A percentile compares a stretch with the other conserved stretches of the same genome.
phyloP scores from a whole-genome alignment of 2,888 invertebrate species.

The Leptopilina drosophilae region DNA sequence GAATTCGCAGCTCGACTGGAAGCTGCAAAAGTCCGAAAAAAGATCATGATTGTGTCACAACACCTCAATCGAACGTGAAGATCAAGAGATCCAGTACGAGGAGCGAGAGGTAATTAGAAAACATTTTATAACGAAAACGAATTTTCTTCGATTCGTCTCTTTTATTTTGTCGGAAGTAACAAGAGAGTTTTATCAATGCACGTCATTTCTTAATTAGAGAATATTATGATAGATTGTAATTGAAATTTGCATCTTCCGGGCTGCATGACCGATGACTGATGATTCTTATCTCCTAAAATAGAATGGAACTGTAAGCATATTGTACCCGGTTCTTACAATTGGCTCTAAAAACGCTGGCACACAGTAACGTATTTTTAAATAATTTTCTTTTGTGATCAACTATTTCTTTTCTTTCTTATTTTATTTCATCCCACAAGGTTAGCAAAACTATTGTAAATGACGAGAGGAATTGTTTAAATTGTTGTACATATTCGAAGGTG shows the following conservation, averaged over 20 bases:
- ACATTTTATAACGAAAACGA: background rate
- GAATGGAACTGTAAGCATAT: background rate
- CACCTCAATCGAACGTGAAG: slow-evolving; percentile 26
- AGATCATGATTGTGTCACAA: slow-evolving; percentile 41
- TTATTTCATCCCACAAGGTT: background rate
- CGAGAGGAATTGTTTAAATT: background rate
- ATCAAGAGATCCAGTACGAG: slow-evolving; percentile 23
- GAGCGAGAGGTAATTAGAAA: slow-evolving; percentile 33
- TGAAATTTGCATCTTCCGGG: slow-evolving; percentile 4
- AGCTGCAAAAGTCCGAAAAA: slow-evolving; percentile 36
- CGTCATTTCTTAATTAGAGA: slow-evolving; percentile 2
- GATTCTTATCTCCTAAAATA: slow-evolving; percentile 13
- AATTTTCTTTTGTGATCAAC: background rate
- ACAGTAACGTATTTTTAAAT: background rate
- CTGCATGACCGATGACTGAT: slow-evolving; percentile 11
- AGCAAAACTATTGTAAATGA: background rate
- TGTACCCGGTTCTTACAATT: background rate
- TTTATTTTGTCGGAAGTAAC: background rate
- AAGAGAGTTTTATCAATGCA: slow-evolving; percentile 13
- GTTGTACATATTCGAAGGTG: background rate
- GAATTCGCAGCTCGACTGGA: slow-evolving; percentile 42
- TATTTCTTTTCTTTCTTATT: background rate
- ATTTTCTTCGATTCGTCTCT: background rate
- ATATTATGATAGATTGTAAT: slow-evolving; percentile 23
- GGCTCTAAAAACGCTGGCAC: background rate